A percentile compares a stretch with the other conserved stretches of the same genome.
These are phyloP conservation scores for Lepidurus couesii DNA, from an alignment of 1,140 invertebrate genomes.

Conservation along the genomic window DNA sequence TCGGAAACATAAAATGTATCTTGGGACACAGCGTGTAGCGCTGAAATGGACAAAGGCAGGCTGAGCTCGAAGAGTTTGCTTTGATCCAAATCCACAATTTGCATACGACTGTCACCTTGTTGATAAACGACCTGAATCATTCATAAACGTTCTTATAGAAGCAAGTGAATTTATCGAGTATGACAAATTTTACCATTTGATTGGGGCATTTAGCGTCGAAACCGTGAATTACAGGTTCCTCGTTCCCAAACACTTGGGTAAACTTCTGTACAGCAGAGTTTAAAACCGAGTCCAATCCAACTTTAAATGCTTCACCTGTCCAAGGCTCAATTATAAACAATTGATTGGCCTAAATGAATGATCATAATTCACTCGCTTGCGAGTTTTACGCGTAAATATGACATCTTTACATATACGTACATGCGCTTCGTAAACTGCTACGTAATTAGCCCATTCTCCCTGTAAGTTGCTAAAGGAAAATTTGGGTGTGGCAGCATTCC, in stretches of 20 bases:
- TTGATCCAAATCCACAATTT: slow-evolving; percentile 44
- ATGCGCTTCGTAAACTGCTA: slow-evolving; percentile 45
- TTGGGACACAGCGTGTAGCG: slow-evolving; percentile 42
- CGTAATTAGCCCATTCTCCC: slow-evolving; percentile 35
- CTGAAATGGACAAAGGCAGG: slow-evolving; percentile 45
- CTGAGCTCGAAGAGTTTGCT: slow-evolving; percentile 38
- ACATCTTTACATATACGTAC: slow-evolving; percentile 39
- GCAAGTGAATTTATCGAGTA: not conserved
- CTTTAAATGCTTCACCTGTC: slow-evolving; percentile 39
- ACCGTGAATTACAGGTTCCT: slow-evolving; percentile 7
- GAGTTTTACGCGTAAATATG: too few species aligned
- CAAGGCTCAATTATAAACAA: slow-evolving; percentile 42
- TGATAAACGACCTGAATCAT: slow-evolving; percentile 39
- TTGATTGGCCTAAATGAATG: slow-evolving; percentile 41
- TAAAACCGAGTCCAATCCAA: slow-evolving; percentile 43
- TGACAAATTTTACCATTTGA: not conserved
- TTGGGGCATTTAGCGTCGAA: not conserved
- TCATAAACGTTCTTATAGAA: not conserved
- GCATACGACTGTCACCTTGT: slow-evolving; percentile 42
- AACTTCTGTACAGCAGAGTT: slow-evolving; percentile 43
- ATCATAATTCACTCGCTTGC: not conserved
- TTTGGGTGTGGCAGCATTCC: slow-evolving; percentile 37
- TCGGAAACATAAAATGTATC: slow-evolving; percentile 46
- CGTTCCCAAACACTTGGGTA: slow-evolving; percentile 41
- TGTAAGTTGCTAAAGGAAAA: slow-evolving; percentile 42